These are phyloP conservation scores for Pyrgilauda ruficollis DNA, from an alignment of 2,113 vertebrate species.

Conservation along the genomic window DNA sequence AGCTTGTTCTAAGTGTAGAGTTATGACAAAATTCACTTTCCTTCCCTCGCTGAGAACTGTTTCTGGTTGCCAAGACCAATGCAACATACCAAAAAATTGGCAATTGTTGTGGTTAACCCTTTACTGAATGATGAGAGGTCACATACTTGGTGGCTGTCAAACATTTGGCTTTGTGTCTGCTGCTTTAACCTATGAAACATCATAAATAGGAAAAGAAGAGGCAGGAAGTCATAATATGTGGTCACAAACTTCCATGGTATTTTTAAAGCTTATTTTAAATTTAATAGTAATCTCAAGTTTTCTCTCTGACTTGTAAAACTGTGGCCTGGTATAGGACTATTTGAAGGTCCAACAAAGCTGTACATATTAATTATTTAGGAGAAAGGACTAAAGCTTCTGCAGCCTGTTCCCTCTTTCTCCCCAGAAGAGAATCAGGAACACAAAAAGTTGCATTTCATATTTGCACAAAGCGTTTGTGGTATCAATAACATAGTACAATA, in stretches of 20 bases:
- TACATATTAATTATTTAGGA: no score
- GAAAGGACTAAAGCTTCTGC: no score
- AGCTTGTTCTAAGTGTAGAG: not conserved
- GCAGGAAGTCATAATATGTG: not conserved
- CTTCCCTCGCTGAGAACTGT: not conserved
- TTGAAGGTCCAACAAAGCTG: no score
- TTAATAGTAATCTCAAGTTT: not conserved
- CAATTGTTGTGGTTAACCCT: not conserved
- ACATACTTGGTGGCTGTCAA: not conserved
- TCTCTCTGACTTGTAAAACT: not conserved
- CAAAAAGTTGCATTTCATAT: no score
- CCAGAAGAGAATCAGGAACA: no score
- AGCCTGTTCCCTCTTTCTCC: no score
- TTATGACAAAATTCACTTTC: not conserved
- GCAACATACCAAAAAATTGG: not conserved
- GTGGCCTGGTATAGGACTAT: not conserved
- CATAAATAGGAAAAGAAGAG: not conserved
- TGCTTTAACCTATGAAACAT: not conserved
- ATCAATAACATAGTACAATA: no score
- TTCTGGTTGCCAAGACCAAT: not conserved
- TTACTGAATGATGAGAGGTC: not conserved
- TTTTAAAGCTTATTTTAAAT: not conserved
- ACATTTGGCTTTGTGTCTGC: not conserved
- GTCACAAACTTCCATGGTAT: not conserved
- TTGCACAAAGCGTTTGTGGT: no score